Evolutionary conservation across 2,888 invertebrate genomes (phyloP), one percentile per base, ranked within the genome.

Genomic region (Cephus sareptanus): DNA sequence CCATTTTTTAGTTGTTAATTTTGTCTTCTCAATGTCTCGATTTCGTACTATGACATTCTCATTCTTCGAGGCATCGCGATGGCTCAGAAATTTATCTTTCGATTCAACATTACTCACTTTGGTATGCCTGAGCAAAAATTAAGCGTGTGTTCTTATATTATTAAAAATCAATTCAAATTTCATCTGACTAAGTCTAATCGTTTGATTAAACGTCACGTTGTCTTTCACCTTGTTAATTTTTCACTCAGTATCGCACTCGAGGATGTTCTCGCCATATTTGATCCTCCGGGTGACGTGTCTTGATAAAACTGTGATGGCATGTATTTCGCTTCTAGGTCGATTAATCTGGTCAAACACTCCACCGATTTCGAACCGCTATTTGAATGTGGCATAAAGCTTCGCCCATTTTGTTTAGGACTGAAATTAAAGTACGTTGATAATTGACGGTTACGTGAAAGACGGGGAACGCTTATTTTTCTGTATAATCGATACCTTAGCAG

Each of bases 401-500:
- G 56, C 1, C 56, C 56, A 23, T 56, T 23, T 56, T 56, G 56
- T 34, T 69, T 75, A 15, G 77, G 74, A 77, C 77, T 77, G 6
- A 69, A 69, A 30, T 56, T 23, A 56, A 56, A 23, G 9, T 23
- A 56, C 2, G 9, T 2, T 56, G 23, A 23, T 56, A 56, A 56
- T 2, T 56, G 23, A 23, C 2, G 23, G 56, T 56, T 23, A 23
- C 23, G 56, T 2, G 56, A 56, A 56, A 56, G 2, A 56, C 9
- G 23, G 1, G 6, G 56, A 56, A 56, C 1, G 15, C 9, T 56
- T 56, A 56, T 56, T 56, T 31, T 74, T 35, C 34, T 13, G 34
- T 69, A 75, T 12, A 33, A 23, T 77, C 30, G n/a, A 75, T 84
- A 89, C 89, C 87, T 85, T 13, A 85, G 75, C 56, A 89, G 71